These are phyloP conservation scores for Labroides dimidiatus DNA, from an alignment of 2,797 vertebrate species.

Conservation along the genomic window DNA sequence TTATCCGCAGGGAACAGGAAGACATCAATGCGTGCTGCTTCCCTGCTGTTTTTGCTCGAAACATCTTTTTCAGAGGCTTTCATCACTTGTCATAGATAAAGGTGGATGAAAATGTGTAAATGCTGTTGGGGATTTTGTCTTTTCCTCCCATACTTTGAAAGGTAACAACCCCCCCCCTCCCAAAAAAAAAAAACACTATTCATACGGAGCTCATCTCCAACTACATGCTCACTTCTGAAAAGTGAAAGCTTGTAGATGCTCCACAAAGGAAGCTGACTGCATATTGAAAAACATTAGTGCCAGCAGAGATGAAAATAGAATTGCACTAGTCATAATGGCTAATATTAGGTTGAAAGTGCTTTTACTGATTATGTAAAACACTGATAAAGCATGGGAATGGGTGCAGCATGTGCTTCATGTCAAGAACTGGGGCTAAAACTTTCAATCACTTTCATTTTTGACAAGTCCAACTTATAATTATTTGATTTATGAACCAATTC, in stretches of 20 bases:
- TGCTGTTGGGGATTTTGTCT: constrained; percentile 5
- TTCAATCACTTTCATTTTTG: background rate
- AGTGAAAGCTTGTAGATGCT: background rate
- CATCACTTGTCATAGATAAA: constrained; percentile 17
- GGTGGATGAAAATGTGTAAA: constrained; percentile 12
- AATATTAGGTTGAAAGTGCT: background rate
- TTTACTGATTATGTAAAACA: background rate
- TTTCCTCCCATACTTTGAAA: background rate
- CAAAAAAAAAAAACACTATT: constrained; percentile 20
- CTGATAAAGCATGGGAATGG: background rate
- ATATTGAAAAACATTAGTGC: background rate
- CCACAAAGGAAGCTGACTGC: too few relatives aligned
- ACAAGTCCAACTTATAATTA: background rate
- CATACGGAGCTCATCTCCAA: background rate
- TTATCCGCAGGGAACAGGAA: constrained; percentile 22
- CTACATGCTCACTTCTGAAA: too few relatives aligned
- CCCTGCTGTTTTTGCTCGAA: constrained; percentile 4
- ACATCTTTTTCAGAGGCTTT: constrained; percentile 24
- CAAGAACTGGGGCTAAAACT: background rate
- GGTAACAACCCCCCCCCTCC: too few relatives aligned
- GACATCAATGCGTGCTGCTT: constrained; percentile 2
- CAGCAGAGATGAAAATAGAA: background rate
- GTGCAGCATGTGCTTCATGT: too few relatives aligned
- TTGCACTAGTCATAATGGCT: too few relatives aligned
- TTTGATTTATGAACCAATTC: background rate